Base-by-base conservation (phyloP, 1,140 invertebrate genomes). In the Chymomyza costata region DNA sequence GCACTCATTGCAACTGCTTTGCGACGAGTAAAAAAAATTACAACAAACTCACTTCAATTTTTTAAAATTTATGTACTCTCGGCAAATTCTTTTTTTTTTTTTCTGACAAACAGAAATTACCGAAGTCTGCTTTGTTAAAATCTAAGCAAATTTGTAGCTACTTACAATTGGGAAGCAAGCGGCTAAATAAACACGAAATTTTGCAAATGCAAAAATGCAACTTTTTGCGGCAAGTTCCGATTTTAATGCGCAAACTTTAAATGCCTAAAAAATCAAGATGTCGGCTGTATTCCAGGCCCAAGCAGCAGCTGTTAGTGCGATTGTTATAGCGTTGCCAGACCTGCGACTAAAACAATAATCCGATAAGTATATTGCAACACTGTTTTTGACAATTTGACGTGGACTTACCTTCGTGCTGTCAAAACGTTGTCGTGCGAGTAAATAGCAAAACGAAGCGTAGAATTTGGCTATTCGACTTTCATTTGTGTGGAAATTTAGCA, bases 381-480 rank as follows among this genome's bases (percentile, higher is more conserved):
- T 78, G 51, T 0, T 21, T 61, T 37, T 78, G 71, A 78, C 73
- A 55, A 19, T 55, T 71, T 41, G 66, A 78, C 71, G 71, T 78
- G 71, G 71, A 70, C 43, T 16, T 17, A 6, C 58, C 56, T 8
- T 45, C 50, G 21, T 25, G 8, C 21, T 25, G 58, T 61, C 58
- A 61, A 56, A 56, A 56, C 57, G 56, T 45, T 50, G 48, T 61
- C 52, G 57, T 61, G 32, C 48, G n/a, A 25, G 32, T 39, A 35
- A 44, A 34, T 39, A 14, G 8, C 31, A 13, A 11, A 28, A 45
- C 43, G 43, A 55, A 34, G 38, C 21, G 8, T 25, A 25, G 21
- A 3, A 25, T 5, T 5, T 8, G 3, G 8, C 3, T 25, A 25
- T 25, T 25, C 21, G 21, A 5, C 3, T n/a, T 2, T 64, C 73